phyloP scores from a whole-genome alignment of 2,888 invertebrate genomes.

The Protophormia terraenovae region DNA sequence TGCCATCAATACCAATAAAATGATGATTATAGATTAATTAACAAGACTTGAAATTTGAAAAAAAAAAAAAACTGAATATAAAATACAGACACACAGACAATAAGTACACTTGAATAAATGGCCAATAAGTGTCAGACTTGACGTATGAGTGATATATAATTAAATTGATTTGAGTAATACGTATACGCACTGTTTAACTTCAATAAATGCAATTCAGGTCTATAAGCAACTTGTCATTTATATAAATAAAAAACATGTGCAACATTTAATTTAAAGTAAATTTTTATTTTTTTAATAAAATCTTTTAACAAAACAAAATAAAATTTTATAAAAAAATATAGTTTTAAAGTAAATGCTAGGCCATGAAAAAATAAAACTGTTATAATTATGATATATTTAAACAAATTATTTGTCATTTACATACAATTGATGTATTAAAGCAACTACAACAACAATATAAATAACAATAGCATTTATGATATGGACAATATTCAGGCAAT shows the following conservation, averaged over 20 bases:
- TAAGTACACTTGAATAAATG: not conserved
- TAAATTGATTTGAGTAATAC: slow-evolving; percentile 54
- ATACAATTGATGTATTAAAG: slow-evolving; percentile 49
- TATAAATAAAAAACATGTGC: not conserved
- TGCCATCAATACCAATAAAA: not conserved
- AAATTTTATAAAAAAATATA: not conserved
- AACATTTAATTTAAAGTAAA: slow-evolving; percentile 22
- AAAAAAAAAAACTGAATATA: not conserved
- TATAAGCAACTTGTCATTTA: not conserved
- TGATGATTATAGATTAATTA: slow-evolving; percentile 3
- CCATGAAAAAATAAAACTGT: not conserved
- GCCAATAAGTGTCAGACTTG: slow-evolving; percentile 33
- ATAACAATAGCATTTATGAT: slow-evolving; percentile 19
- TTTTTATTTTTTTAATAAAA: slow-evolving; percentile 12
- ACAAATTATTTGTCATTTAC: slow-evolving; percentile 65
- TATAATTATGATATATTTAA: slow-evolving; percentile 48
- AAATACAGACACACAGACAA: not conserved
- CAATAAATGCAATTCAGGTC: not conserved
- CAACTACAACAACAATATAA: slow-evolving; percentile 9
- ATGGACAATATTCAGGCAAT: slow-evolving; percentile 61
- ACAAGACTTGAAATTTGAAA: not conserved
- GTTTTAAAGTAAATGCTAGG: not conserved
- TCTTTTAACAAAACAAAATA: not conserved
- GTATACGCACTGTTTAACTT: slow-evolving; percentile 34
- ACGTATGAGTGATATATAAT: slow-evolving; percentile 64